Base-by-base conservation (phyloP, 2,888 invertebrate species). In the Meghimatium bilineatum region DNA sequence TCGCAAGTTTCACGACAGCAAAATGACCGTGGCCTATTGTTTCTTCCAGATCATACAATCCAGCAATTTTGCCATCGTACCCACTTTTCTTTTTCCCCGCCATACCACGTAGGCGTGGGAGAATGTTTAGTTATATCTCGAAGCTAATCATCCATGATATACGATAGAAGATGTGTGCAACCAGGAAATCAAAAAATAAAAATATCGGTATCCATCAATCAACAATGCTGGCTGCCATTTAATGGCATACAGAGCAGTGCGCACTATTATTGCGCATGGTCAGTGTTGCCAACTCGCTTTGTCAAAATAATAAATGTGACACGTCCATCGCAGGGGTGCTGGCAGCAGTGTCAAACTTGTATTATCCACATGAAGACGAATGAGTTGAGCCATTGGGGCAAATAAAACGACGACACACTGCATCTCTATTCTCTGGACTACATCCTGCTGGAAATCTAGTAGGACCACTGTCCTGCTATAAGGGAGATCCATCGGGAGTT, bases 1-100 rank as follows among this genome's bases (percentile, higher is more conserved):
- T 95, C 44, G 99, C 99, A 88, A 98, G 95, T 95, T 99, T 99
- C 72, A 99, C 99, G 87, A 99, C 98, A 87, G 99, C 99, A 95
- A 99, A 99, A 95, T 99, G 99, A 85, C 99, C 99, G 86, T 98
- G 96, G 77, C 99, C 99, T 84, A 99, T 96, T 10, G 99, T 99
- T 94, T 98, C 97, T 94, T 98, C 97, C 93, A 99, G 95, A 94
- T 99, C 99, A 94, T 99, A 99, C 79, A 99, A 95, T 83, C 99
- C 99, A 84, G 93, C 93, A 80, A 93, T 93, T 87, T 92, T 92
- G 80, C 92, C 92, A 85, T 92, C 92, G 82, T 91, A 91, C 80
- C 91, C 91, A 80, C 89, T 88, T 85, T 89, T 89, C 86, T 87
- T 90, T 80, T 89, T 89, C 66, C 89, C 86, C 84, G 90, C 88